phyloP scores from a whole-genome alignment of 2,888 invertebrate genomes.

The Asteroscopus sphinx region DNA sequence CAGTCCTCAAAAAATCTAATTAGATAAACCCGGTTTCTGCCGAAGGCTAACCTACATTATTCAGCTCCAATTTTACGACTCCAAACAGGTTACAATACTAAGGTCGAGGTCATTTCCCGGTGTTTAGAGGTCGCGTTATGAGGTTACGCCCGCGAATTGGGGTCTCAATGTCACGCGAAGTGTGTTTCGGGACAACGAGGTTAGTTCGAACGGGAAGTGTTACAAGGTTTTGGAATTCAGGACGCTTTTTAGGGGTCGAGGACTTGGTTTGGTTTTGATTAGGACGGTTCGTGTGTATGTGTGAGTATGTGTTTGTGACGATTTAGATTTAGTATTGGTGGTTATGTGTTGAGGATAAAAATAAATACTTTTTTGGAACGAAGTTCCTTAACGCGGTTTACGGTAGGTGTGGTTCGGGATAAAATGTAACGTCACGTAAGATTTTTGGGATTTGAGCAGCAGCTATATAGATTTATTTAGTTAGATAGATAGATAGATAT shows the following conservation, averaged over 20 bases:
- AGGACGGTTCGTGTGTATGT: neutral
- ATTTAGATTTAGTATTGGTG: too few relatives aligned
- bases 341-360: too few relatives aligned
- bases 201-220: slow-evolving; percentile 38
- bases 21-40: too few relatives aligned
- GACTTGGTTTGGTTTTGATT: too few relatives aligned
- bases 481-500: too few relatives aligned
- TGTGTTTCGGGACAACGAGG: slow-evolving; percentile 51
- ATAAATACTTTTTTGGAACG: too few relatives aligned
- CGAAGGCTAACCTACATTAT: slow-evolving; percentile 42
- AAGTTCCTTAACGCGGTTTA: too few relatives aligned
- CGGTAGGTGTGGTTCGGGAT: too few relatives aligned
- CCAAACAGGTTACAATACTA: slow-evolving; percentile 34
- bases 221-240: slow-evolving; percentile 47
- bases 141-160: slow-evolving; percentile 47
- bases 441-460: too few relatives aligned
- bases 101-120: slow-evolving; percentile 53
- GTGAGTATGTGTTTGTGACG: neutral
- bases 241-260: slow-evolving; percentile 23
- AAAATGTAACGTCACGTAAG: too few relatives aligned
- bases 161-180: slow-evolving; percentile 49
- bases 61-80: slow-evolving; percentile 18
- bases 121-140: slow-evolving; percentile 48
- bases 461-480: too few relatives aligned
- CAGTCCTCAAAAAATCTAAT: too few relatives aligned